Conservation (phyloP, 2,888 invertebrate species). For the Limnephilus lunatus region DNA sequence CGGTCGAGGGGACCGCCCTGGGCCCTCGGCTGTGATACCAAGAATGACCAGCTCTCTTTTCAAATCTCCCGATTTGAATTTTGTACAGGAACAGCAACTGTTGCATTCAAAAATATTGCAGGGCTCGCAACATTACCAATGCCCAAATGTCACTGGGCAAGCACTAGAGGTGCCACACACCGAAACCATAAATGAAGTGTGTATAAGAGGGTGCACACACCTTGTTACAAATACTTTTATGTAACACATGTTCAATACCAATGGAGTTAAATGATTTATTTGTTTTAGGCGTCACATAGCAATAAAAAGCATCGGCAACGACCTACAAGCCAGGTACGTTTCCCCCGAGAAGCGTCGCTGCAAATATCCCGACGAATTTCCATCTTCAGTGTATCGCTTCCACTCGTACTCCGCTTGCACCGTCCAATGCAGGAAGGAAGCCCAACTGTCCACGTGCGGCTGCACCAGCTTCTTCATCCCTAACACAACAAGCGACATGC, state of each 20-base stretch:
- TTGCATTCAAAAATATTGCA: too few species aligned
- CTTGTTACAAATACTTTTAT: too few species aligned
- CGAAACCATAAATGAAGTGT: too few species aligned
- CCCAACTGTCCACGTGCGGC: conserved; percentile 81
- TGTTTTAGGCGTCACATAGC: conserved; percentile 76
- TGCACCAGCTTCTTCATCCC: conserved; percentile 86
- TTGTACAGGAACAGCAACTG: too few species aligned
- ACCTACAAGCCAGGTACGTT: conserved; percentile 80
- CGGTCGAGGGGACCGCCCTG: too few species aligned
- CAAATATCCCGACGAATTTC: conserved; percentile 83
- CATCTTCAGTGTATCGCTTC: conserved; percentile 77
- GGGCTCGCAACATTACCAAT: too few species aligned
- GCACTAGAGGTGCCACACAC: too few species aligned
- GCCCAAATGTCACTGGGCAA: too few species aligned
- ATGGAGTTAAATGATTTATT: background rate
- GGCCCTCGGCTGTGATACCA: too few species aligned
- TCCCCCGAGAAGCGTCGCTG: conserved; percentile 84
- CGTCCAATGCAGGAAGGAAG: conserved; percentile 84
- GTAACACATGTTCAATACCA: background rate
- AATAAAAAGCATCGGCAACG: conserved; percentile 83
- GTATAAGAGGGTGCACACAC: too few species aligned
- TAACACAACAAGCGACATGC: conserved; percentile 73
- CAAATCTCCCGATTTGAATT: too few species aligned
- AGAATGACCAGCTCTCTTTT: too few species aligned
- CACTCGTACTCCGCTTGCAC: conserved; percentile 87